Percentiles rank a stretch among this genome's conserved stretches.
Evolutionary conservation across 2,113 vertebrate genomes (phyloP).

Genomic region (Orientallactaga bullata): DNA sequence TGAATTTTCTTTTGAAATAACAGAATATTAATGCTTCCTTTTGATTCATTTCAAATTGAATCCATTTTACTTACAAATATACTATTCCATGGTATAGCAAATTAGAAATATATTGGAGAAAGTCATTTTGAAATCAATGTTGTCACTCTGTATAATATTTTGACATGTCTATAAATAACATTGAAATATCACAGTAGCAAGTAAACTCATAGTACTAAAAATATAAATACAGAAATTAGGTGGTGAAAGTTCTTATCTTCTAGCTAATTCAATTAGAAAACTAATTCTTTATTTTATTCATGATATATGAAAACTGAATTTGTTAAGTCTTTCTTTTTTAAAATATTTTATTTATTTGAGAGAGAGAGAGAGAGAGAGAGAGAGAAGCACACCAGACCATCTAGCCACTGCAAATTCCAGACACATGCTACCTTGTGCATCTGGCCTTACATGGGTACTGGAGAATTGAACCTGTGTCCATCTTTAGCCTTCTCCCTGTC

Average conservation of each 20-base stretch:
- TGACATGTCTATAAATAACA: slow-evolving; percentile 1
- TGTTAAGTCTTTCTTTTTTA: background rate
- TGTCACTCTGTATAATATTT: background rate
- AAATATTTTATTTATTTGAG: too few species aligned
- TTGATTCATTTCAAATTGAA: slow-evolving; percentile 11
- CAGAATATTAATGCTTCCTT: background rate
- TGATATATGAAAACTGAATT: slow-evolving; percentile 37
- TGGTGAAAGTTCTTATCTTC: background rate
- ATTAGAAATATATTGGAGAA: slow-evolving; percentile 6
- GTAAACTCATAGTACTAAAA: background rate
- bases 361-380: too few species aligned
- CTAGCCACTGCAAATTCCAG: too few species aligned
- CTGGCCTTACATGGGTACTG: too few species aligned
- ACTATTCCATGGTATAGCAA: background rate
- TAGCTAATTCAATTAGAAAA: background rate
- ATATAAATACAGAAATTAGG: background rate
- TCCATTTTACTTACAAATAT: slow-evolving; percentile 11
- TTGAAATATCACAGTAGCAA: background rate
- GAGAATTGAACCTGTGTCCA: too few species aligned
- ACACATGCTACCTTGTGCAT: too few species aligned
- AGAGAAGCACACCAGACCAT: too few species aligned
- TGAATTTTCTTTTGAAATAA: slow-evolving; percentile 21
- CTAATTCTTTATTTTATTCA: background rate
- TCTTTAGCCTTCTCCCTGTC: too few species aligned
- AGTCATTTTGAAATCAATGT: slow-evolving; percentile 13